Evolutionary conservation across 2,797 vertebrate genomes (phyloP).

Genomic region (Lagocephalus sceleratus): DNA sequence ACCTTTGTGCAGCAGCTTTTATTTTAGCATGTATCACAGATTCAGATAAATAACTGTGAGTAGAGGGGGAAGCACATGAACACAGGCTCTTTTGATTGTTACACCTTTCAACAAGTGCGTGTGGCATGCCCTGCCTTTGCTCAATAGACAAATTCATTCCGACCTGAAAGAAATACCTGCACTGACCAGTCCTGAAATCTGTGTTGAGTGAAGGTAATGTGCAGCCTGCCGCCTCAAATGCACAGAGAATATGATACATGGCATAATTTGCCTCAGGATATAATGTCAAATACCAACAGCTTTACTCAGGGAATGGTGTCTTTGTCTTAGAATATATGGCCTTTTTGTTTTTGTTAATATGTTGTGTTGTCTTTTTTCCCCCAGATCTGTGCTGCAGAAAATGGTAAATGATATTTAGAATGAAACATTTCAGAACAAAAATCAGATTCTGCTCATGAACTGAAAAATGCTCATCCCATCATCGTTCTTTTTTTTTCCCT

Average conservation of each 20-base stretch:
- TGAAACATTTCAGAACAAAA: neutral
- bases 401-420: conserved; percentile 74
- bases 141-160: conserved; percentile 76
- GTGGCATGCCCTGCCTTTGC: conserved; percentile 48
- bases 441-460: neutral
- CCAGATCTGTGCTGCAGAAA: conserved; percentile 77
- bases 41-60: conserved; percentile 13
- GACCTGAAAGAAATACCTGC: conserved; percentile 69
- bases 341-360: conserved; percentile 24
- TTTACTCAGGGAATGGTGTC: conserved; percentile 30
- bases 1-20: neutral
- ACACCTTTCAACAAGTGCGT: conserved; percentile 64
- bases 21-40: conserved; percentile 7
- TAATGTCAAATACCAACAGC: conserved; percentile 47
- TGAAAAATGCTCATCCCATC: neutral
- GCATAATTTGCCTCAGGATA: conserved; percentile 59
- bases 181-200: conserved; percentile 63
- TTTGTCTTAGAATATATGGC: conserved; percentile 22
- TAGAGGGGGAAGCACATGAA: conserved; percentile 46
- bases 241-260: conserved; percentile 65
- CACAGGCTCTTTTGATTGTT: conserved; percentile 67
- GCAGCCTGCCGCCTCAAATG: conserved; percentile 64
- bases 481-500: conserved; percentile 1
- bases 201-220: conserved; percentile 78
- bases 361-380: conserved; percentile 66